Base-by-base conservation (phyloP, 2,888 invertebrate species). In the Eurytoma californica region DNA sequence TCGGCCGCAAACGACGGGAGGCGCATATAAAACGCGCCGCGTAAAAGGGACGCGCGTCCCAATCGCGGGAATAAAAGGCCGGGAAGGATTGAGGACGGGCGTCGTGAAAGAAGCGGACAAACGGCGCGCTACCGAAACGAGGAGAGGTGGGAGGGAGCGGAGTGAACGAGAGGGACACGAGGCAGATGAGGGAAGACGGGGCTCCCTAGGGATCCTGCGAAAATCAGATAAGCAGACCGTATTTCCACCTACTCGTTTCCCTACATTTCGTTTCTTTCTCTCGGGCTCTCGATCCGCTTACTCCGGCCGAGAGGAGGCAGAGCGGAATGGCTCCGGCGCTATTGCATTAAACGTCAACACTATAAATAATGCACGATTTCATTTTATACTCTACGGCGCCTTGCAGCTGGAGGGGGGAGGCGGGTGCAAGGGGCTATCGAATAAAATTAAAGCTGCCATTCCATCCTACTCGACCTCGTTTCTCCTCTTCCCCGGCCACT, bases 161-260 rank as follows among this genome's bases (percentile, higher is more conserved):
- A 24, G 39, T 3, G 55, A 55, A 13, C 5, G 51, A 47, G 28
- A 49, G 16, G 14, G 20, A 7, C 78, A 66, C 72, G 82, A 78
- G 69, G 73, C 30, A 47, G 60, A 77, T 81, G 75, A 70, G 75
- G 67, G 70, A 53, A 60, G 69, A 69, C 73, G 51, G 78, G 66
- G 47, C 72, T 77, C 80, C 74, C 67, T 63, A 30, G 65, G 80
- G 82, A 78, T 75, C 58, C 68, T 68, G 63, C 68, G 73, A 63
- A 78, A 83, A 82, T 81, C 80, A 81, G 83, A 83, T 84, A 82
- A 82, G 79, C 72, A 65, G 57, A 66, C 63, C 67, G 78, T 80
- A 74, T 77, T 78, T 78, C 49, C 47, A 79, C 65, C 57, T 68
- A 68, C 57, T 72, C 30, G 16, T 47, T 20, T 63, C 16, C 20